Conservation (phyloP, 2,797 vertebrate species). For the Enteromius mattozi region DNA sequence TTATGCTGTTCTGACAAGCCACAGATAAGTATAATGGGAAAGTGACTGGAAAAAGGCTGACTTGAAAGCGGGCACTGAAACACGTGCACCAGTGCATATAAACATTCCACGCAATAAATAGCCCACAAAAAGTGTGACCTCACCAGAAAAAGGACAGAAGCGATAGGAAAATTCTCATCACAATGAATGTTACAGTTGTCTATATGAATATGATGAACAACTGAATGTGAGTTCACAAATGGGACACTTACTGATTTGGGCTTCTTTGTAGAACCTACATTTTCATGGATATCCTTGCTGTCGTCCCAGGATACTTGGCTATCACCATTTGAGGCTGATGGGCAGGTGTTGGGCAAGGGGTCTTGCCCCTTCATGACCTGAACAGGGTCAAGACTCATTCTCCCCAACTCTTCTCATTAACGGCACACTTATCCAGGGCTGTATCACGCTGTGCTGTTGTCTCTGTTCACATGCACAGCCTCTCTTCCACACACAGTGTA, state of each 20-base stretch:
- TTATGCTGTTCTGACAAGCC: background rate
- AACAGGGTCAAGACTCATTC: slow-evolving; percentile 79
- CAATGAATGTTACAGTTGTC: background rate
- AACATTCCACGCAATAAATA: slow-evolving; percentile 53
- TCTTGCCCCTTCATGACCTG: slow-evolving; percentile 78
- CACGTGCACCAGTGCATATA: slow-evolving; percentile 54
- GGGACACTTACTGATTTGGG: slow-evolving; percentile 86
- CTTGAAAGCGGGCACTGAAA: slow-evolving; percentile 1
- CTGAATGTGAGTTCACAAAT: slow-evolving; percentile 8
- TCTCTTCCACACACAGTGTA: slow-evolving; percentile 25
- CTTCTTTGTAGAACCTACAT: slow-evolving; percentile 81
- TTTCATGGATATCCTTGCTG: slow-evolving; percentile 70
- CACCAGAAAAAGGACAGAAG: background rate
- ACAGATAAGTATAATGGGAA: background rate
- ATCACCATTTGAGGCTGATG: slow-evolving; percentile 75
- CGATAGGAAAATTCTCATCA: background rate
- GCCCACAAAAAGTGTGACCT: slow-evolving; percentile 9
- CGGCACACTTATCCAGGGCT: slow-evolving; percentile 25
- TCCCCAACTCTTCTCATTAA: slow-evolving; percentile 66
- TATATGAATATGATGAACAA: background rate
- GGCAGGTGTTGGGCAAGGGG: slow-evolving; percentile 60
- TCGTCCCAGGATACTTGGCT: slow-evolving; percentile 75
- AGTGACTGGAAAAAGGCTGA: background rate
- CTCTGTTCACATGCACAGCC: slow-evolving; percentile 20
- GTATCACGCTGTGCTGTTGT: slow-evolving; percentile 7